These are phyloP conservation scores for Sander lucioperca DNA, from an alignment of 2,113 vertebrate species.

Conservation along the genomic window DNA sequence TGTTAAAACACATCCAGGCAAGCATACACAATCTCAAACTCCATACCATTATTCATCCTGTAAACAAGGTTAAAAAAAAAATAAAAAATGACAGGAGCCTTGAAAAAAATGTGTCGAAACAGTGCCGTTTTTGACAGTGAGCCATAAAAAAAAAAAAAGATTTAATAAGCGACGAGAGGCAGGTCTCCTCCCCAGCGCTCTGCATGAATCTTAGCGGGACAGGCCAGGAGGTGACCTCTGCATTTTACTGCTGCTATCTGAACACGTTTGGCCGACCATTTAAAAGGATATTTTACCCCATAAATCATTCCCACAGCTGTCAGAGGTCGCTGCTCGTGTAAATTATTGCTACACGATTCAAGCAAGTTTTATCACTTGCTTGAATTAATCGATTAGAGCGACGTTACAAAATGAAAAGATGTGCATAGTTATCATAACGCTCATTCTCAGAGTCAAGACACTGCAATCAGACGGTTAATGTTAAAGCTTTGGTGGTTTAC, in stretches of 20 bases:
- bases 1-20: not conserved
- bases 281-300: conserved; percentile 36
- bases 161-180: conserved; percentile 58
- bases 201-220: conserved; percentile 49
- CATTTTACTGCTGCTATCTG: conserved; percentile 49
- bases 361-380: conserved; percentile 48
- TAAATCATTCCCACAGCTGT: conserved; percentile 39
- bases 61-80: conserved; percentile 46
- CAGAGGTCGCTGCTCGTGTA: conserved; percentile 45
- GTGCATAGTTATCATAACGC: conserved; percentile 18
- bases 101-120: conserved; percentile 41
- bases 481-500: conserved; percentile 5
- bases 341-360: conserved; percentile 43
- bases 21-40: not conserved
- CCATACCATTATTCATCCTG: conserved; percentile 24
- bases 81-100: conserved; percentile 42
- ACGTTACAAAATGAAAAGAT: conserved; percentile 58
- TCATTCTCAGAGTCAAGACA: conserved; percentile 43
- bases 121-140: conserved; percentile 44
- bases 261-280: conserved; percentile 47
- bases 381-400: conserved; percentile 60
- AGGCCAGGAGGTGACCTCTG: conserved; percentile 55
- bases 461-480: conserved; percentile 53
- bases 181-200: conserved; percentile 17
- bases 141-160: conserved; percentile 39